Conservation (phyloP, 2,888 invertebrate genomes). For the Cyclophora punctaria region DNA sequence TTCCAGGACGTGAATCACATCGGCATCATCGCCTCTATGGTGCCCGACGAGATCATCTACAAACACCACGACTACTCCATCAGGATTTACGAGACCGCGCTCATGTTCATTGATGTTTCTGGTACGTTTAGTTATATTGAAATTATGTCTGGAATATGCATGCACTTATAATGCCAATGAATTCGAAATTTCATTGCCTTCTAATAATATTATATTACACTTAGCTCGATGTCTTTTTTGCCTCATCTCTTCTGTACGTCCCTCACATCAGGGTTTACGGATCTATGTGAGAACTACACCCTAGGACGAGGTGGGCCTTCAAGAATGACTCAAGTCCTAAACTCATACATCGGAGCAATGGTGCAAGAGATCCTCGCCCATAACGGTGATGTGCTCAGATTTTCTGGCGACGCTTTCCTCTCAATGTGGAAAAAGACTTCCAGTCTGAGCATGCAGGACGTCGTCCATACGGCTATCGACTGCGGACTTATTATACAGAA, state of each 20-base stretch:
- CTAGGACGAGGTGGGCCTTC: constrained; percentile 80
- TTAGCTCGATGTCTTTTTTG: too few species aligned
- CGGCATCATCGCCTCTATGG: constrained; percentile 76
- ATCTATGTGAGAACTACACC: constrained; percentile 79
- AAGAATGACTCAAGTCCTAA: constrained; percentile 79
- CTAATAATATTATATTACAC: too few species aligned
- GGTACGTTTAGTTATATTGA: constrained; percentile 43
- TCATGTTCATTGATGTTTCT: constrained; percentile 78
- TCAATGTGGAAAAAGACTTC: constrained; percentile 78
- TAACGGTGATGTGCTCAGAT: constrained; percentile 80
- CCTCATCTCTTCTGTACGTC: too few species aligned
- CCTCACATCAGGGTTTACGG: constrained; percentile 72
- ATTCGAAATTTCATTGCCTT: too few species aligned
- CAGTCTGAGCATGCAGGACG: constrained; percentile 72
- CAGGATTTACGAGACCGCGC: constrained; percentile 72
- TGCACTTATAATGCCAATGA: too few species aligned
- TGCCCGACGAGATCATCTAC: constrained; percentile 79
- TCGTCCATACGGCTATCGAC: constrained; percentile 78
- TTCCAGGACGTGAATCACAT: constrained; percentile 36
- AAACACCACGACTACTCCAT: constrained; percentile 68
- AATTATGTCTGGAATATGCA: too few species aligned
- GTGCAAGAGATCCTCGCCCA: constrained; percentile 80
- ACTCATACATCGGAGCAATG: constrained; percentile 82
- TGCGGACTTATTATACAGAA: constrained; percentile 80
- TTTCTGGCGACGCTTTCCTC: constrained; percentile 80